These are phyloP conservation scores for Oceanodroma tethys DNA, from an alignment of 2,113 vertebrate genomes.

Conservation along the genomic window DNA sequence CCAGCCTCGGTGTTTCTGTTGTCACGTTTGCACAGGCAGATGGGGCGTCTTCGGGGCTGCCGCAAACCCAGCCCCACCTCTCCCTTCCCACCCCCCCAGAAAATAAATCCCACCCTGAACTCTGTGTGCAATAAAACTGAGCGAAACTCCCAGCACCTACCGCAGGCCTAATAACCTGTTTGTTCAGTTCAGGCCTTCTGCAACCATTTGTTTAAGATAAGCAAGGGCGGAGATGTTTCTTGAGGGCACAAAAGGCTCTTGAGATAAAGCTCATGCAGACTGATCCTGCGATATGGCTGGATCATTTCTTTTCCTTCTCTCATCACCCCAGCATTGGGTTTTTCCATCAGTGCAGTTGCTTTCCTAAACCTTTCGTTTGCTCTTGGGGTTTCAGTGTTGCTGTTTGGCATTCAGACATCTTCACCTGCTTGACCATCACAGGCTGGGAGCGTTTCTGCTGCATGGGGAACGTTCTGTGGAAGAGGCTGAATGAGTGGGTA, in stretches of 20 bases:
- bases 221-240: constrained; percentile 8
- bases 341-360: not conserved
- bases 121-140: not conserved
- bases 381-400: not conserved
- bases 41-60: rapidly evolving
- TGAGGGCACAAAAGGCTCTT: constrained; percentile 2
- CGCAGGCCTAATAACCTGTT: constrained; percentile 12
- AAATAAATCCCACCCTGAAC: constrained; percentile 26
- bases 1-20: not conserved
- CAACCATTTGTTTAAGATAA: constrained; percentile 56
- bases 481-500: not conserved
- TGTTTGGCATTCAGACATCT: not conserved
- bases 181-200: constrained; percentile 31
- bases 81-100: not conserved
- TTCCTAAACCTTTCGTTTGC: not conserved
- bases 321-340: not conserved
- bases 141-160: not conserved
- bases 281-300: rapidly evolving
- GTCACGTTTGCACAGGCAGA: not conserved
- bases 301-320: not conserved
- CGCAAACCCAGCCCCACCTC: not conserved
- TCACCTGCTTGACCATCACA: not conserved
- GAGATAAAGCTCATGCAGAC: not conserved
- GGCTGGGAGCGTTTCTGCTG: not conserved
- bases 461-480: rapidly evolving